Conservation (phyloP, 2,113 vertebrate genomes). For the Bos indicus region DNA sequence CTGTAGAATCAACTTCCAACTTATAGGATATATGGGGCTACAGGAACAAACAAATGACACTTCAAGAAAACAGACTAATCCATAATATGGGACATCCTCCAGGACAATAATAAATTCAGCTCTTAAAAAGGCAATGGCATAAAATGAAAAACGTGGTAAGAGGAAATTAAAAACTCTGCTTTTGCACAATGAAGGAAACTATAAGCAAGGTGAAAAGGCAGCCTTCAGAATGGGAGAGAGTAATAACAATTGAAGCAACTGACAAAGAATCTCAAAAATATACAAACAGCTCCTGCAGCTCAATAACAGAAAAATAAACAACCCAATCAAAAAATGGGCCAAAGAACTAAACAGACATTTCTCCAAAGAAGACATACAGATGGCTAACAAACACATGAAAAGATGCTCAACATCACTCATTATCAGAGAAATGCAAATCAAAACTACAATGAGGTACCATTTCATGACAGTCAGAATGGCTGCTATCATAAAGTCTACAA, state of each 20-base stretch:
- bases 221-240: neutral
- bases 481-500: neutral
- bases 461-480: accelerated
- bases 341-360: neutral
- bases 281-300: neutral
- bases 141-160: neutral
- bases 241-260: neutral
- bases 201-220: neutral
- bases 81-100: neutral
- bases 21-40: neutral
- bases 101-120: neutral
- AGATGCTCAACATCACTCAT: neutral
- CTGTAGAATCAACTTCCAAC: neutral
- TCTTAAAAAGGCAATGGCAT: neutral
- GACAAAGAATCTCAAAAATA: neutral
- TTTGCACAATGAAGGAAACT: neutral
- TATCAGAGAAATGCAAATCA: neutral
- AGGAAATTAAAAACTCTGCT: neutral
- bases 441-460: neutral
- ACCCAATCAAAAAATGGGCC: neutral
- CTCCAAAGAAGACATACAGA: neutral
- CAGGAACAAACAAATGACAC: neutral
- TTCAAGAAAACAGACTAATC: neutral
- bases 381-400: neutral
- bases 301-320: neutral